phyloP scores from a whole-genome alignment of 1,140 invertebrate species.

The Formica selysi region DNA sequence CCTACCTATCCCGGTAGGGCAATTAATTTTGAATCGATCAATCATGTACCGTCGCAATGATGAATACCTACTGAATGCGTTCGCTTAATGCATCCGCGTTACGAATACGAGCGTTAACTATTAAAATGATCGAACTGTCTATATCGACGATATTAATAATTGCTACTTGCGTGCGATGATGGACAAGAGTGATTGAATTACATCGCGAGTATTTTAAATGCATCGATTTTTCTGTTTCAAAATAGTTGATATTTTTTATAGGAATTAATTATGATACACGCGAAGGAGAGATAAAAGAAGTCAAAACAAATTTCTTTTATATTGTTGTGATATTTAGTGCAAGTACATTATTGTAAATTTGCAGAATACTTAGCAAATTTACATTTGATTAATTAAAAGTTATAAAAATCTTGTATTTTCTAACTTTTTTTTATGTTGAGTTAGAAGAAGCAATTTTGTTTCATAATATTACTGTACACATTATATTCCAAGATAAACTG shows the following conservation, averaged over 20 bases:
- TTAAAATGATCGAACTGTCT: constrained; percentile 43
- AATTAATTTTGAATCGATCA: constrained; percentile 68
- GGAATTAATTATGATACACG: too few species aligned
- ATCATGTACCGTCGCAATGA: constrained; percentile 59
- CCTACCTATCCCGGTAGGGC: constrained; percentile 11
- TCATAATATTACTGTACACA: not conserved
- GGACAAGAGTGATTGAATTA: not conserved
- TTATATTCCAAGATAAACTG: not conserved
- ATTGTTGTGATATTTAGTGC: not conserved
- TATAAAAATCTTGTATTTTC: constrained; percentile 1
- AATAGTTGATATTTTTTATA: not conserved
- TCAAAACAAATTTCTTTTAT: not conserved
- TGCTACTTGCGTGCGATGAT: not conserved
- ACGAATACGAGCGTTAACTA: constrained; percentile 18
- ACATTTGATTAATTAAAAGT: not conserved
- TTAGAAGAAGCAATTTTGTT: not conserved
- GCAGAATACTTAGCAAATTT: not conserved
- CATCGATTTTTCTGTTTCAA: not conserved
- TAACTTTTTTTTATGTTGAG: not conserved
- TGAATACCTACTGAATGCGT: constrained; percentile 45
- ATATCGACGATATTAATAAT: constrained; percentile 38
- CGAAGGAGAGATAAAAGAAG: not conserved
- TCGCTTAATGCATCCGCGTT: constrained; percentile 4
- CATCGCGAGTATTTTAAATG: not conserved
- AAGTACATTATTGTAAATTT: not conserved